Evolutionary conservation across 2,888 invertebrate genomes (phyloP), one percentile per base, ranked within the genome.

Genomic region (Agapetus fuscipes): DNA sequence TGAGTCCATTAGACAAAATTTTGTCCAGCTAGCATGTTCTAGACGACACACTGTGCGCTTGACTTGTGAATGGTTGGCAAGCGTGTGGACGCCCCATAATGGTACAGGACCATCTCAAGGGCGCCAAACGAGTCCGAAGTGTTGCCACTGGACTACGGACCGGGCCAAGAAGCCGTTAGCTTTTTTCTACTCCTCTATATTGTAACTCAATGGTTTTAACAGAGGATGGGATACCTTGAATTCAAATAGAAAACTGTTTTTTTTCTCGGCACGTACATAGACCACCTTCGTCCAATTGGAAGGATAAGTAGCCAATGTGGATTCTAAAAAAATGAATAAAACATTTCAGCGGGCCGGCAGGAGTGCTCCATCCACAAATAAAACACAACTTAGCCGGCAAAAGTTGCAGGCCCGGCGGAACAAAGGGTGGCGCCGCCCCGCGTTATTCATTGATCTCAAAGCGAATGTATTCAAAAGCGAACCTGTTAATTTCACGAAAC

Each of bases 301-400:
- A 37, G 31, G 46, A 46, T 46, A 46, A 46, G 40, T 46, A 43
- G 46, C 46, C 46, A 46, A 42, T 43, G 42, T 43, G 46, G 46
- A 46, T 43, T 40, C 43, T 39, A 40, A 45, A 46, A 43, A 46
- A 43, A 39, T 46, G 46, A 46, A 46, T 46, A 46, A 46, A 43
- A 46, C 43, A 46, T 46, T 41, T 37, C 39, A 29, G 37, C 41
- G 36, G 39, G 41, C 38, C 41, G 38, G 31, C 30, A 31, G 34
- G 41, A 39, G 45, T 39, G 41, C 41, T 45, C 45, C 41, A 45
- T 45, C 41, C 39, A 45, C 45, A 45, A 45, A 42, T 45, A 45
- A 41, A 45, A 45, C 45, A 45, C 34, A 40, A 34, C 40, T 35
- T 34, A 13, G 20, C 24, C 17, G 17, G 14, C 13, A 12, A 34